phyloP scores from a whole-genome alignment of 2,113 vertebrate genomes.

The Hydrochoerus hydrochaeris region DNA sequence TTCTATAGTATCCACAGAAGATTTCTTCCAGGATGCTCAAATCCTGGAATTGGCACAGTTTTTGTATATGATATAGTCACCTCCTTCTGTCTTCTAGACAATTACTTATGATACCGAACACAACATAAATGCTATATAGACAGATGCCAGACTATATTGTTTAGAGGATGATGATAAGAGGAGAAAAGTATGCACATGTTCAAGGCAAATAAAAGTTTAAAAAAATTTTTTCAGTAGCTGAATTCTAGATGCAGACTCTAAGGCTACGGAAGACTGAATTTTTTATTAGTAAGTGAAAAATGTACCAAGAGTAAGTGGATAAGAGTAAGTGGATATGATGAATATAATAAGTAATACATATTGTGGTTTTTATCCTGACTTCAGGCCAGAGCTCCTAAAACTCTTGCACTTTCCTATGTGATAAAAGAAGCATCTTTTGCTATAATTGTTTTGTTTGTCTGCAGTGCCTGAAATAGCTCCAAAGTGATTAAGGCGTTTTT shows the following conservation, averaged over 20 bases:
- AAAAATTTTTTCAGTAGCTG: not conserved
- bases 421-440: not conserved
- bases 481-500: not conserved
- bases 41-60: not conserved
- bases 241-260: not conserved
- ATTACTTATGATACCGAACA: not conserved
- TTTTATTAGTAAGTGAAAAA: not conserved
- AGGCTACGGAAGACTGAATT: not conserved
- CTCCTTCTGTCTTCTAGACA: not conserved
- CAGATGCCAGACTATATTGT: not conserved
- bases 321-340: not conserved
- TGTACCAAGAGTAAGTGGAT: not conserved
- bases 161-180: not conserved
- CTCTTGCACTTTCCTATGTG: not conserved
- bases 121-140: not conserved
- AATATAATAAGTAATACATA: not conserved
- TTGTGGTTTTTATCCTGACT: not conserved
- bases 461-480: not conserved
- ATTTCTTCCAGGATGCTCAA: not conserved
- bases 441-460: not conserved
- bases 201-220: not conserved
- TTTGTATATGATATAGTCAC: not conserved
- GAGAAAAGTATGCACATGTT: not conserved
- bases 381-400: not conserved
- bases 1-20: not conserved